These are phyloP conservation scores for Lepidocolaptes lacrymiger DNA, from an alignment of 2,797 vertebrate genomes.

Conservation along the genomic window DNA sequence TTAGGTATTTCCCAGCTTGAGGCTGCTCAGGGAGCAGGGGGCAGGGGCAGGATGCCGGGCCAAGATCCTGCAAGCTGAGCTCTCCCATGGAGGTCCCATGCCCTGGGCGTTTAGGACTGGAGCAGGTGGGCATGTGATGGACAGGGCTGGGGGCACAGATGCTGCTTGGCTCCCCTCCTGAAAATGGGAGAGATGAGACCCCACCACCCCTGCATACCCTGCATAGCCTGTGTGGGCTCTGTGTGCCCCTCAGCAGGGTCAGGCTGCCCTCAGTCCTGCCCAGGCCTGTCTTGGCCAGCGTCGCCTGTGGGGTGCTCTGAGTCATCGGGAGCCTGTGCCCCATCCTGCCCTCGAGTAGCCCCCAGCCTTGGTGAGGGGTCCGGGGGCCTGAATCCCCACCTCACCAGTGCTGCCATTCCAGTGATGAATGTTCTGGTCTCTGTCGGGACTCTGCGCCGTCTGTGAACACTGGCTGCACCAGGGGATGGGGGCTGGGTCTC, in stretches of 20 bases:
- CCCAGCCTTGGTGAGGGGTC: neutral
- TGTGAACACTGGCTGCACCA: rapidly evolving
- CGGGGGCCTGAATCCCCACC: rapidly evolving
- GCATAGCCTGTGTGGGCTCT: neutral
- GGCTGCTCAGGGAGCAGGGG: neutral
- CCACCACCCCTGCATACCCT: rapidly evolving
- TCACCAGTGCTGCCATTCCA: rapidly evolving
- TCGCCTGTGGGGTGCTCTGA: constrained; percentile 6
- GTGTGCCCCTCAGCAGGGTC: neutral
- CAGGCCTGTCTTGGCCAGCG: neutral
- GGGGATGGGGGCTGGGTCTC: neutral
- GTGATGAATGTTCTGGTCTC: neutral
- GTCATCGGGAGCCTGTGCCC: neutral
- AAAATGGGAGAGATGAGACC: rapidly evolving
- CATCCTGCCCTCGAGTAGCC: neutral
- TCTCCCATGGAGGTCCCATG: neutral
- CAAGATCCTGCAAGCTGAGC: neutral
- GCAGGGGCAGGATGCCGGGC: neutral
- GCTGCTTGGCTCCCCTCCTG: neutral
- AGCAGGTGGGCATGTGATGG: rapidly evolving
- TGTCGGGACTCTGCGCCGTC: rapidly evolving
- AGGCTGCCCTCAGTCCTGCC: neutral
- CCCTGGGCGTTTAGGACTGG: rapidly evolving
- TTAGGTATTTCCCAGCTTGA: neutral
- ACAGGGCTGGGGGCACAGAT: neutral